Percentiles rank a stretch among this genome's conserved stretches.
Conservation (phyloP, 2,113 vertebrate genomes). For the Chlamydotis undulata region DNA sequence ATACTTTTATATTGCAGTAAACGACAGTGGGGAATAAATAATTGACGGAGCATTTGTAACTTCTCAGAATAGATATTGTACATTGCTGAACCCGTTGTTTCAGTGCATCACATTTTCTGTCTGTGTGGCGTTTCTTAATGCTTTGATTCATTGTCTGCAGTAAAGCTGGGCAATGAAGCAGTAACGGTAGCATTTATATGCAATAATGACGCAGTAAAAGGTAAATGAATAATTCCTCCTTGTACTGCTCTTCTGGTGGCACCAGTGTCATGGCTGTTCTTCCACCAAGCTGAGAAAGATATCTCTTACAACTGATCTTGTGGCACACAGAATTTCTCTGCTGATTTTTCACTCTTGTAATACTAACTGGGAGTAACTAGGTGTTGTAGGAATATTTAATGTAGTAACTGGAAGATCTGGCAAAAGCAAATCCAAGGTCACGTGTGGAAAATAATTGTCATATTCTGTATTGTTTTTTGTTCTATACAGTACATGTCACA, state of each 20-base stretch:
- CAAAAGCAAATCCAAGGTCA: background rate
- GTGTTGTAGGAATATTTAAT: background rate
- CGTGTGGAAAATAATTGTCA: background rate
- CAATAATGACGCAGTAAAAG: background rate
- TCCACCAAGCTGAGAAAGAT: background rate
- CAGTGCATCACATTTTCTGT: background rate
- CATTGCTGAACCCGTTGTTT: background rate
- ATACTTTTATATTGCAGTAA: background rate
- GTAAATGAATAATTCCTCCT: background rate
- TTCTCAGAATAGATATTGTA: background rate
- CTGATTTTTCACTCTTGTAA: background rate
- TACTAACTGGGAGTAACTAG: background rate
- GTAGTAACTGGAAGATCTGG: background rate
- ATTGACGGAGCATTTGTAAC: background rate
- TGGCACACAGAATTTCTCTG: background rate
- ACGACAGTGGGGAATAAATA: background rate
- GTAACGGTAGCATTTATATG: background rate
- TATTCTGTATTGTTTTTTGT: background rate
- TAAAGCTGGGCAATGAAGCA: background rate
- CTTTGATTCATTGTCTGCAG: background rate
- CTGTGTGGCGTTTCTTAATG: background rate
- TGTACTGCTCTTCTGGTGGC: background rate
- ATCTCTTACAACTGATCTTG: background rate
- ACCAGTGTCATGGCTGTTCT: background rate
- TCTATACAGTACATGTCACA: background rate